Evolutionary conservation across 2,797 vertebrate genomes (phyloP), one percentile per base, ranked within the genome.

Genomic region (Lagorchestes hirsutus): DNA sequence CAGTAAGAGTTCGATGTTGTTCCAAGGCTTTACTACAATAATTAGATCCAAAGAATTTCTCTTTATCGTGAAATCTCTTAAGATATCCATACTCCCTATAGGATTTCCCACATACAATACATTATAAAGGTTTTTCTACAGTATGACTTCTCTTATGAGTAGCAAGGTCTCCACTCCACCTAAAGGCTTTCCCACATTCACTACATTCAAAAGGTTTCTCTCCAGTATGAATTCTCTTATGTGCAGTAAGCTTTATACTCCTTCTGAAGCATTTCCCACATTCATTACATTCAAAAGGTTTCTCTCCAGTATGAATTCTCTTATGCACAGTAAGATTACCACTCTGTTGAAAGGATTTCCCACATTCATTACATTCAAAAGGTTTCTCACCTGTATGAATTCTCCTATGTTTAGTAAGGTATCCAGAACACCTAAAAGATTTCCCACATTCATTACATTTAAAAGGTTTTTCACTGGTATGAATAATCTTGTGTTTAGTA

Each of bases 131-230:
- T 67, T 97, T 98, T 52, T 97, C 94, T n/a, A 90, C 96, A 1
- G 91, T 96, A 91, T 96, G 97, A 90, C 92, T 87, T 91, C 55
- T 95, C 92, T 97, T 93, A 62, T 97, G 96, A n/a, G 95, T 93
- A 46, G 91, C 50, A 28, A 96, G 92, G 57, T 93, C 93, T 40
- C 93, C 93, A 16, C 91, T 92, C 31, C 92, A 92, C 27, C 93
- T 92, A 92, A 96, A 96, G 9, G 92, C 59, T 31, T 93, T 96
- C 92, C 90, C 94, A 57, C 97, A 96, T 50, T 52, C 92, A 6
- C 87, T 40, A 59, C 97, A 96, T 52, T 91, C 52, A 57, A 95
- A 93, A 1, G 96, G 91, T 9, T 92, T 96, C 55, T 95, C 40
- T 54, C 95, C 94, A 5, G 59, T 55, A 40, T 96, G 12, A 31